Base-by-base conservation (phyloP, 1,140 invertebrate genomes). In the Lepidurus arcticus region DNA sequence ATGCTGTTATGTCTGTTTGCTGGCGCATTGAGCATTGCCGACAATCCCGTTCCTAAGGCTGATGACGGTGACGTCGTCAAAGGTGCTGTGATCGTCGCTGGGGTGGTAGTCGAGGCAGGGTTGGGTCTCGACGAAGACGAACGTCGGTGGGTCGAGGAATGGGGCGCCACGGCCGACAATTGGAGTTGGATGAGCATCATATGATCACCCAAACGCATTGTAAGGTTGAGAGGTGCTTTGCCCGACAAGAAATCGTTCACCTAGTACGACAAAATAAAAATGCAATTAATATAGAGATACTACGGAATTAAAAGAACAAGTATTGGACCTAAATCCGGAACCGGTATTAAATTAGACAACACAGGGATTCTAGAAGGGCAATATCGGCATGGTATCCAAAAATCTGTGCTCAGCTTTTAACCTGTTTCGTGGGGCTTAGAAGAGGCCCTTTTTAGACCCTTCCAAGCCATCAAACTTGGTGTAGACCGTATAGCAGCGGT, bases 171-270 rank as follows among this genome's bases (percentile, higher is more conserved):
- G 44, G 78, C 77, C 73, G 94, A 96, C 76, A 98, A 86, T 84
- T 97, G 95, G 53, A 97, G 87, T 85, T 97, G 95, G 78, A 98
- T 96, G 78, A 97, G 88, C 95, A 97, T 97, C 93, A 97, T 96
- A 86, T 97, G 95, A 84, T 97, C 95, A 34, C 95, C 95, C 13
- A 97, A 87, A 79, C 94, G 90, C 94, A 97, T 97, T 65, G 94
- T 97, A 75, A 98, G 87, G 85, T 97, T 97, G 42, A 98, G 86
- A 16, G 96, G 96, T 42, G 94, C 94, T 85, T 95, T 94, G 65
- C 95, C 94, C 83, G 93, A 94, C 11, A 98, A 87, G 84, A 98
- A 97, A 85, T 97, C 95, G 87, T 95, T 96, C 78, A 98, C 95
- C 88, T 91, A 87, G 6, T 84, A 83, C 78, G 80, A 24, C 80